Base-by-base conservation (phyloP, 2,888 invertebrate species). In the Hydroisotoma schaefferi region DNA sequence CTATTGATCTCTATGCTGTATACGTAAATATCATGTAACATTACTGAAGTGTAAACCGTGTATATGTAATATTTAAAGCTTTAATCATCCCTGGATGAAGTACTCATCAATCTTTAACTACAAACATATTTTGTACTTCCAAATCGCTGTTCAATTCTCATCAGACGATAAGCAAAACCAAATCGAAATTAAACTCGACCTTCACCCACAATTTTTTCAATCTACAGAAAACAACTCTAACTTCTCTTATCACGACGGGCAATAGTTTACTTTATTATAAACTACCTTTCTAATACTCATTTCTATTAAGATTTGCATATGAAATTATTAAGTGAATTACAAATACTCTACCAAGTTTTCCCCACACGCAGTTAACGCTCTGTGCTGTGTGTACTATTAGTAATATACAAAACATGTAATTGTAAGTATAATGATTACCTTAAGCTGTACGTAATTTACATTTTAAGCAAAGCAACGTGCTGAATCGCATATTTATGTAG, bases 331-430 rank as follows among this genome's bases (percentile, higher is more conserved):
- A 40, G n/a, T 40, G n/a, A 18, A 33, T 33, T 33, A 40, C 40
- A 40, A 40, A 40, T 40, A 40, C 40, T 40, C 40, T 40, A 40
- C 40, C n/a, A n/a, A n/a, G n/a, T n/a, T n/a, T n/a, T n/a, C n/a
- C n/a, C n/a, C n/a, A n/a, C n/a, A n/a, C n/a, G n/a, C n/a, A n/a
- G n/a, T n/a, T n/a, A n/a, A n/a, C n/a, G n/a, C n/a, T n/a, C n/a
- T n/a, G n/a, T n/a, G n/a, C n/a, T n/a, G n/a, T n/a, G n/a, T n/a
- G n/a, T n/a, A n/a, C n/a, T n/a, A n/a, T n/a, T n/a, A n/a, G n/a
- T n/a, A n/a, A n/a, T n/a, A n/a, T n/a, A n/a, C n/a, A n/a, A n/a
- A n/a, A n/a, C n/a, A n/a, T n/a, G n/a, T n/a, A n/a, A n/a, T n/a
- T n/a, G n/a, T n/a, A n/a, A n/a, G n/a, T 20, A 40, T 10, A 18